Base-by-base conservation (phyloP, 2,797 vertebrate species). In the Ceyx erithaca region DNA sequence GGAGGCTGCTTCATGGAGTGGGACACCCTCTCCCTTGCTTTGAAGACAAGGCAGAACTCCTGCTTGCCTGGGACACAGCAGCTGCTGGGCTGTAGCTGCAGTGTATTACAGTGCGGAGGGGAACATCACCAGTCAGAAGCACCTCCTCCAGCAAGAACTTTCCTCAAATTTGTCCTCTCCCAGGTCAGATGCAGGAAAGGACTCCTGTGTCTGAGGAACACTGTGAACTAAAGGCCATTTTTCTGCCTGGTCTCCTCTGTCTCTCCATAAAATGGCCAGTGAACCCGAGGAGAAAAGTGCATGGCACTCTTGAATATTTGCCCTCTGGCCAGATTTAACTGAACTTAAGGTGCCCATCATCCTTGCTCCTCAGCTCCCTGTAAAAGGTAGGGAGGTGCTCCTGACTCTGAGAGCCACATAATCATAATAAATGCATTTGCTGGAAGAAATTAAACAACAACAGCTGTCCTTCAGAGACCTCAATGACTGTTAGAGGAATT, bases 351-450 rank as follows among this genome's bases (percentile, higher is more conserved):
- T 22, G 10, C 19, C 35, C 62, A 41, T 58, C 64, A 18, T 23
- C 48, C 46, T 83, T 51, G n/a, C 26, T 80, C 22, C 35, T 43
- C 18, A 22, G 17, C n/a, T 69, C 45, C 12, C 49, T 31, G 33
- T 8, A 10, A 88, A 78, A 85, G 77, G 51, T 76, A 49, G 30
- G 2, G 9, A 80, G 46, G 21, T 41, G 45, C 51, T 77, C 30
- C 89, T 75, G 45, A n/a, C 31, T 61, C 61, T 4, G 13, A 30
- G 14, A 5, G 4, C 18, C 66, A 52, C 48, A 59, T 71, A 49
- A 80, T 30, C 71, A 87, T 69, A 90, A 94, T 66, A 91, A 91
- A 89, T 83, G 55, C 88, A 92, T 90, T 87, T 92, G n/a, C 51
- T 85, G 76, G 51, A 63, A 85, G 40, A 75, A 88, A 93, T 78